These are phyloP conservation scores for Musca domestica DNA, from an alignment of 1,140 invertebrate species.

Conservation along the genomic window DNA sequence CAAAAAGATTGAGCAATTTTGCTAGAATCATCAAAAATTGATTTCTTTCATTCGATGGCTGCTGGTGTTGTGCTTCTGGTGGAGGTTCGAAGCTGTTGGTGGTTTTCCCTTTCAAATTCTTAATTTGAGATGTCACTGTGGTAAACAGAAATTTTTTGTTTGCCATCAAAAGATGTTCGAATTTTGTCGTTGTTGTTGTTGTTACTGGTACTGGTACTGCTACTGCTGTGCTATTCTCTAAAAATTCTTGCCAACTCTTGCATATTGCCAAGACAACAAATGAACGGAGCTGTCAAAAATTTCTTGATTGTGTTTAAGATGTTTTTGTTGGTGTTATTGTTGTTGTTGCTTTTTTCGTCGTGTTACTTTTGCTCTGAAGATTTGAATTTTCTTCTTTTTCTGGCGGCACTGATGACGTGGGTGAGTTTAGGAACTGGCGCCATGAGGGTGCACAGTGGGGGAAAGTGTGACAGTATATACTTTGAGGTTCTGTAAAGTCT, in stretches of 20 bases:
- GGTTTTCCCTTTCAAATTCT: constrained; percentile 7
- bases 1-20: not conserved
- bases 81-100: not conserved
- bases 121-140: constrained; percentile 17
- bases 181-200: not conserved
- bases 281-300: not conserved
- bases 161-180: not conserved
- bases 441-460: no score
- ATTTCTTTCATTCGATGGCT: not conserved
- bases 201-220: no score
- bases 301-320: not conserved
- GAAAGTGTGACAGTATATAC: no score
- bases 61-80: not conserved
- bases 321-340: not conserved
- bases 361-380: no score
- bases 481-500: no score
- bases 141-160: not conserved
- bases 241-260: no score
- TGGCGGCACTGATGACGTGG: no score
- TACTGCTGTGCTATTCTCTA: no score
- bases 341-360: not conserved
- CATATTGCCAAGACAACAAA: constrained; percentile 1
- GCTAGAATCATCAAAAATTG: constrained; percentile 13
- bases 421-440: no score
- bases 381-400: no score